Base-by-base conservation (phyloP, 2,888 invertebrate species). In the Drosophila nr. perissopoda region DNA sequence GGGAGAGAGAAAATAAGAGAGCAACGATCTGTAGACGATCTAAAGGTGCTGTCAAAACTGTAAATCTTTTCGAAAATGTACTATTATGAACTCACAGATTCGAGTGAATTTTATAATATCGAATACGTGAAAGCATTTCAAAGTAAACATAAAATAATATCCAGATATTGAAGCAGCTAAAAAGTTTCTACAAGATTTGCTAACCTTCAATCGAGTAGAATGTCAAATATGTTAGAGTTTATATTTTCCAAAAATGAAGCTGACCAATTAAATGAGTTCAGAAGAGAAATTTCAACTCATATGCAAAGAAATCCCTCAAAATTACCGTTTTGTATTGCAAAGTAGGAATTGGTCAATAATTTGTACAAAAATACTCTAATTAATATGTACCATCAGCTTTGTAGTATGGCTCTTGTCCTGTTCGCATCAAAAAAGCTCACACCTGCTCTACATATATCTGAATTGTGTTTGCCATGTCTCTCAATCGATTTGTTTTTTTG, bases 41-140 rank as follows among this genome's bases (percentile, higher is more conserved):
- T 65, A 48, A 45, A 64, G 56, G 40, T 61, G 31, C 70, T 70
- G 70, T 70, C 74, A 72, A 56, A 56, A 71, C 45, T 56, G 51
- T 45, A 60, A 60, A 61, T 51, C 56, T 34, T 33, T 67, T 67
- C 48, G 29, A 40, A 34, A 40, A 56, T 8, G 56, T 65, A 48
- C 57, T 21, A 67, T 65, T 54, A 67, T 54, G 65, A 65, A 65
- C 36, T 29, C 38, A 31, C 29, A 21, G 16, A 38, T 38, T 6
- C 31, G 36, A 63, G 45, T 54, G 56, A 21, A 52, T 53, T 31
- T 51, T 36, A 59, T 27, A 38, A 64, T 45, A 63, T 52, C 21
- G 34, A 11, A 13, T 27, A 49, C 38, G n/a, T 29, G 16, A 29
- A 42, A 13, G n/a, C 11, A 31, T 29, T 51, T 18, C 36, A 2